These are phyloP conservation scores for Schizotus pectinicornis DNA, from an alignment of 2,888 invertebrate genomes.

Conservation along the genomic window DNA sequence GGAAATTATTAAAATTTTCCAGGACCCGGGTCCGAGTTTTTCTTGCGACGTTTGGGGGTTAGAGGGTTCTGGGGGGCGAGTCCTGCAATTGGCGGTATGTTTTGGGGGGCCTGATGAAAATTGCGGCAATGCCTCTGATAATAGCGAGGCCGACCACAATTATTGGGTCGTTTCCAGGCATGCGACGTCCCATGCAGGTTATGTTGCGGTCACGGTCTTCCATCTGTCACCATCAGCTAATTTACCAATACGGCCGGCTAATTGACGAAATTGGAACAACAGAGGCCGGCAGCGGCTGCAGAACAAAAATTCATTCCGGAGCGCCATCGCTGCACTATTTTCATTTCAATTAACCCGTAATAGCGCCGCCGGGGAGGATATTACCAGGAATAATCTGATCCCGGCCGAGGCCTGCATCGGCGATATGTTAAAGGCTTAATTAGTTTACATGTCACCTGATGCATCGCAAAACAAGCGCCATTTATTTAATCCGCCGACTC, in stretches of 20 bases:
- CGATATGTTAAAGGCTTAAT: slow-evolving; percentile 20
- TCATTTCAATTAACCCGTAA: slow-evolving; percentile 3
- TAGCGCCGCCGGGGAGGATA: not conserved
- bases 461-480: slow-evolving; percentile 32
- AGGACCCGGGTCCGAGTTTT: too few species aligned
- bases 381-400: slow-evolving; percentile 4
- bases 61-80: too few species aligned
- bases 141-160: slow-evolving; percentile 23
- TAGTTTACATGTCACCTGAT: slow-evolving; percentile 24
- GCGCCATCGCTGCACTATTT: not conserved
- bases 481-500: slow-evolving; percentile 30
- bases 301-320: too few species aligned
- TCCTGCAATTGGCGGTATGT: too few species aligned
- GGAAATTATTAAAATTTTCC: too few species aligned
- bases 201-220: not conserved
- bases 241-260: not conserved
- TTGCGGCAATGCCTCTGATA: too few species aligned
- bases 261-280: too few species aligned
- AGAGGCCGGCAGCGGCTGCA: too few species aligned
- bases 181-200: too few species aligned
- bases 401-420: not conserved
- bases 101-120: too few species aligned
- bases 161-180: slow-evolving; percentile 37
- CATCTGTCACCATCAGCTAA: slow-evolving; percentile 6
- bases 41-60: too few species aligned